A percentile compares a stretch with the other conserved stretches of the same genome.
These are phyloP conservation scores for Panopea generosa DNA, from an alignment of 2,888 invertebrate species.

Conservation along the genomic window DNA sequence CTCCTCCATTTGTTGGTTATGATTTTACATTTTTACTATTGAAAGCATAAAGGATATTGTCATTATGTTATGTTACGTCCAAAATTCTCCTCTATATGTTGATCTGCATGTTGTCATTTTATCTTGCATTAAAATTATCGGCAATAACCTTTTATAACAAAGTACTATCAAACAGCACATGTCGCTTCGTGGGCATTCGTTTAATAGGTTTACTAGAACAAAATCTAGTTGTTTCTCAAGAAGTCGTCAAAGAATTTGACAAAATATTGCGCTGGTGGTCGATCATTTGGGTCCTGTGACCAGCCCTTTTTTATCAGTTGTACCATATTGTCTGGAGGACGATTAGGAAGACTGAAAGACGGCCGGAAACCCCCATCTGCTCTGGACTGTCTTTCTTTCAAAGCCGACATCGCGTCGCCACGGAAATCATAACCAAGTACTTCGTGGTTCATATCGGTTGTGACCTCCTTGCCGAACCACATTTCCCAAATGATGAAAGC, in stretches of 20 bases:
- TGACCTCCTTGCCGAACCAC: slow-evolving; percentile 76
- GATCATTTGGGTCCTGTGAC: slow-evolving; percentile 55
- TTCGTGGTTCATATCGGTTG: slow-evolving; percentile 62
- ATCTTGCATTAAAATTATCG: too few relatives aligned
- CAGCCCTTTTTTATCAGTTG: slow-evolving; percentile 67
- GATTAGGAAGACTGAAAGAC: slow-evolving; percentile 56
- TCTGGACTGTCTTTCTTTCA: slow-evolving; percentile 41
- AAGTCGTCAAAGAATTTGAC: slow-evolving; percentile 31
- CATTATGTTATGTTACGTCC: too few relatives aligned
- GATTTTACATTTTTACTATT: too few relatives aligned
- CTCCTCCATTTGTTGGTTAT: too few relatives aligned
- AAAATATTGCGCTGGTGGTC: slow-evolving; percentile 53
- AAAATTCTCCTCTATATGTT: too few relatives aligned
- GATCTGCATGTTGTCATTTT: too few relatives aligned
- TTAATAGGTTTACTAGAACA: too few relatives aligned
- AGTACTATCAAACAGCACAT: too few relatives aligned
- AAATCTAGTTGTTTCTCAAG: slow-evolving; percentile 27
- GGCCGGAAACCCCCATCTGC: slow-evolving; percentile 69
- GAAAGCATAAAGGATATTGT: too few relatives aligned
- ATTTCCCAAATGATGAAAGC: slow-evolving; percentile 76
- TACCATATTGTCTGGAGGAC: slow-evolving; percentile 67
- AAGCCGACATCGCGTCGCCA: slow-evolving; percentile 47
- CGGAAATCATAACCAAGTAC: slow-evolving; percentile 28
- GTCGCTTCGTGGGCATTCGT: too few relatives aligned
- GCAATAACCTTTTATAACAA: too few relatives aligned